Conservation (phyloP, 37 sponge, comb jelly and placozoan genomes). For the Agelas oroides region DNA sequence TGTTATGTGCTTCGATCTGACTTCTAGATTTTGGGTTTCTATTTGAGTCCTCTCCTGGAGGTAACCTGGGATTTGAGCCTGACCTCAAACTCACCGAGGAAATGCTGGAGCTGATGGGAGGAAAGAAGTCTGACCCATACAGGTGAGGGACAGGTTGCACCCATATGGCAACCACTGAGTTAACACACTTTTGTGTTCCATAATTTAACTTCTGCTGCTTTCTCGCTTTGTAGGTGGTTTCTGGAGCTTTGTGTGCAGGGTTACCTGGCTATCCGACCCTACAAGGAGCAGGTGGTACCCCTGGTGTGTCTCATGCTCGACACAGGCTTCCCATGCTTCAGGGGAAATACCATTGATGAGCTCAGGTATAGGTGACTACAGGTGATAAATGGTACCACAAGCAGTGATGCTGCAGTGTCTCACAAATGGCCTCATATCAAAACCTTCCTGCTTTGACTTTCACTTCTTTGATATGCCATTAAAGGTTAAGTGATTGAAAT, state of each 20-base stretch:
- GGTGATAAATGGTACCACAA: too few species aligned
- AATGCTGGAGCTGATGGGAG: conserved; percentile 97
- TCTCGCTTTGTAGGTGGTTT: conserved; percentile 71
- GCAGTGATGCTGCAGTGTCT: too few species aligned
- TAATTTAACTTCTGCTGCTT: neutral
- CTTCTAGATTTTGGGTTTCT: conserved; percentile 99
- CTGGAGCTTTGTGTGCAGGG: conserved; percentile 87
- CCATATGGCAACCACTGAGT: too few species aligned
- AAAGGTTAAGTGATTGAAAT: too few species aligned
- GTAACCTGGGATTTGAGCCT: conserved; percentile 98
- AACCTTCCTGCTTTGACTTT: too few species aligned
- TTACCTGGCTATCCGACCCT: conserved; percentile 91
- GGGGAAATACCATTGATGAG: conserved; percentile 89
- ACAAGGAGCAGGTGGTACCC: conserved; percentile 88
- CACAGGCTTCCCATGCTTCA: conserved; percentile 96
- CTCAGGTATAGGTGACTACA: conserved; percentile 79
- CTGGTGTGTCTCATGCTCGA: conserved; percentile 97
- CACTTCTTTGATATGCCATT: too few species aligned
- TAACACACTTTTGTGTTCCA: neutral
- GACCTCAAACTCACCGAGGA: conserved; percentile 96
- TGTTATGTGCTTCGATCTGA: neutral
- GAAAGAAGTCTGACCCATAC: conserved; percentile 81
- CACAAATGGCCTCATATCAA: too few species aligned
- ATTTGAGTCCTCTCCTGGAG: conserved; percentile 99
- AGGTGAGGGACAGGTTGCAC: conserved; percentile 35